Conservation (phyloP, 2,113 vertebrate species). For the Mesocricetus auratus region DNA sequence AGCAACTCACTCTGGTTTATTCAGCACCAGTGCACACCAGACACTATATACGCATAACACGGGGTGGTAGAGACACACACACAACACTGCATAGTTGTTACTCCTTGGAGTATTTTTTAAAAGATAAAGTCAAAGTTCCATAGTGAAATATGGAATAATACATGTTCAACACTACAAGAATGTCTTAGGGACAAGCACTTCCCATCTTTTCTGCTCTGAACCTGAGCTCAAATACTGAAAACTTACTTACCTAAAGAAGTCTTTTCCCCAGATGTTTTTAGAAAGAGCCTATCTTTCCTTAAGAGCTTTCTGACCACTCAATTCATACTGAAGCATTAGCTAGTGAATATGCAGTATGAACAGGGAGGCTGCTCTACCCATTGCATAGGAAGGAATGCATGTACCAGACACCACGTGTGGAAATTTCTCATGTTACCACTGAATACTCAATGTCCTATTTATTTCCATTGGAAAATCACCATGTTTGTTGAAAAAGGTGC, state of each 20-base stretch:
- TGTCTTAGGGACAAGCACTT: neutral
- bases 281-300: conserved; percentile 20
- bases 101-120: conserved; percentile 10
- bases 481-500: neutral
- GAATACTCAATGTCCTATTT: neutral
- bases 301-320: conserved; percentile 10
- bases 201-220: neutral
- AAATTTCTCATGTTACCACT: neutral
- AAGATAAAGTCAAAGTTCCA: neutral
- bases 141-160: neutral
- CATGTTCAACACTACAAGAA: conserved; percentile 9
- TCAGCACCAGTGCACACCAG: conserved; percentile 6
- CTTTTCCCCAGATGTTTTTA: conserved; percentile 28
- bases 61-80: neutral
- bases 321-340: neutral
- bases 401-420: neutral
- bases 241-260: conserved; percentile 11
- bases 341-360: neutral
- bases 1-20: conserved; percentile 4
- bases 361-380: neutral
- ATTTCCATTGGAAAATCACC: neutral
- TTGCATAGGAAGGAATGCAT: neutral
- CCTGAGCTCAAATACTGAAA: neutral
- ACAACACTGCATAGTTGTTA: neutral
- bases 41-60: neutral